Base-by-base conservation (phyloP, 2,113 vertebrate species). In the Antigone vipio region DNA sequence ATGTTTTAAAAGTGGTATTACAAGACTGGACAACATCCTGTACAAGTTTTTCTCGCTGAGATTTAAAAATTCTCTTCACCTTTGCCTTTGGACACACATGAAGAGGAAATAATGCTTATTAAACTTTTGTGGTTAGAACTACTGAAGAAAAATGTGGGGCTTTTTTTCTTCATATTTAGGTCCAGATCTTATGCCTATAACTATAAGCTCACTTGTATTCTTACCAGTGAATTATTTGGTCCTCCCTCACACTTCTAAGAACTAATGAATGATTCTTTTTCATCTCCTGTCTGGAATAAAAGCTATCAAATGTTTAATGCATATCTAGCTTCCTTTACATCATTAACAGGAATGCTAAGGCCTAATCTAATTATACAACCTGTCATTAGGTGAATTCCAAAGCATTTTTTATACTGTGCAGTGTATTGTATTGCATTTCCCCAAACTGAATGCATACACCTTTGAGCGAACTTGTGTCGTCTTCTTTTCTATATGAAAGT, bases 21-120 rank as follows among this genome's bases (percentile, higher is more conserved):
- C 26, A 68, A 75, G 60, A 58, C 44, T 44, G 34, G 69, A 78
- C 24, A 87, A 32, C 18, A 76, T 72, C 69, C n/a, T 17, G 16
- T 75, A 58, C 58, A 87, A 81, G 84, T 84, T 75, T 15, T 60
- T 81, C 45, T 83, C 5, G 1, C 22, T 55, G 76, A 85, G 47
- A 86, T 81, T 77, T 71, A 81, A 85, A 90, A 92, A 78, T 88
- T 92, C 52, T 95, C 67, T 87, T 92, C 76, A 82, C 76, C 63
- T 90, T 94, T 93, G 50, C 62, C 79, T 94, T 89, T 96, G 76
- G 47, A 93, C 52, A 66, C 75, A 88, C 72, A 77, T 83, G 89
- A 95, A 95, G 74, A 92, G 42, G 30, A 95, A 95, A 94, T 55
- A n/a, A 63, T 26, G 15, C 58, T 85, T 91, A 76, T 81, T 87